These are phyloP conservation scores for Peromyscus leucopus DNA, from an alignment of 2,113 vertebrate genomes.

Conservation along the genomic window DNA sequence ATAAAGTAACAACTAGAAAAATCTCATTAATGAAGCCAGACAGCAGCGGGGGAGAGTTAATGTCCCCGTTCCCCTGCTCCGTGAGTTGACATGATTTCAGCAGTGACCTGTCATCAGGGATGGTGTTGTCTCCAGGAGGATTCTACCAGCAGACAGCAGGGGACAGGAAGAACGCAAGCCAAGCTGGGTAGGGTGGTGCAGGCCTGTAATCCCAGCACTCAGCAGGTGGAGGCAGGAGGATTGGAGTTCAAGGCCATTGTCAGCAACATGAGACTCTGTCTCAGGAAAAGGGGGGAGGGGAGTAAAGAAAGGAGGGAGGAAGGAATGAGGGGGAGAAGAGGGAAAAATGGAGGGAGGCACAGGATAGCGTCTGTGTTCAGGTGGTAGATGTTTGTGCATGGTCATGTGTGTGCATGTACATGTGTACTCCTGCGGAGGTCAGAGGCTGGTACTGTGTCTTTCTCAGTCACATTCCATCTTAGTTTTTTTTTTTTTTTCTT, in stretches of 20 bases:
- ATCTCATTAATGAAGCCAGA: neutral
- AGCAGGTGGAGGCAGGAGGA: neutral
- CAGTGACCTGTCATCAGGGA: neutral
- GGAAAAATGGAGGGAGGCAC: neutral
- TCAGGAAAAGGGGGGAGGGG: fast-evolving
- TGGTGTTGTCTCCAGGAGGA: neutral
- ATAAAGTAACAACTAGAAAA: constrained; percentile 40
- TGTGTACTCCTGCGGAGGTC: neutral
- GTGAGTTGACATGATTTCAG: neutral
- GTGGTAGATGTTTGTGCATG: too few relatives aligned
- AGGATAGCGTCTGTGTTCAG: neutral
- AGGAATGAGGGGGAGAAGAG: too few relatives aligned
- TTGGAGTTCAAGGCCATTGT: neutral
- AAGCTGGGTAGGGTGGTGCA: neutral
- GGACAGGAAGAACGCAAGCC: neutral
- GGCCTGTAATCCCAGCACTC: neutral
- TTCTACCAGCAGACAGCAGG: neutral
- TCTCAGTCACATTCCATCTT: neutral
- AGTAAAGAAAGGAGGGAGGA: neutral
- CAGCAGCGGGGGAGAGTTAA: neutral
- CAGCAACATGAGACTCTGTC: neutral
- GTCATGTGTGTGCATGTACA: neutral
- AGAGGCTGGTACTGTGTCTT: neutral
- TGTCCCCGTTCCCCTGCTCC: neutral
- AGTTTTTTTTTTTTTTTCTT: neutral